phyloP scores from a whole-genome alignment of 1,140 invertebrate species.

The Drosophila quadrilineata region DNA sequence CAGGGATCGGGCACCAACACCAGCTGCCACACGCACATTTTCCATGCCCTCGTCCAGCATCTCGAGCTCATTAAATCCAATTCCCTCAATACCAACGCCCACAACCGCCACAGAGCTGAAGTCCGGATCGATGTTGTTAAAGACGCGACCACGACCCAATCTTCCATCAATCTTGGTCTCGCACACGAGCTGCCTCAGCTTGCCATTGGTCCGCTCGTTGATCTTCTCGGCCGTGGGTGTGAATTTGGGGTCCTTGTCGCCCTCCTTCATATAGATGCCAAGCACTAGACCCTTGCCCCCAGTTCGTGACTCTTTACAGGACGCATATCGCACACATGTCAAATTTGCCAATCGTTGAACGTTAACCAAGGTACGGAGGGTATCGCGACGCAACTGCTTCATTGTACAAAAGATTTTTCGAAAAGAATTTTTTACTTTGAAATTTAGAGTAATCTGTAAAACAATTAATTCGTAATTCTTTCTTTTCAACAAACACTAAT shows the following conservation, averaged over 20 bases:
- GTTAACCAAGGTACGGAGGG: not conserved
- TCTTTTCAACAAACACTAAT: no score
- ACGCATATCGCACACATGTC: not conserved
- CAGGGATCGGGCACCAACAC: constrained; percentile 83
- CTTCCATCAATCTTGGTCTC: constrained; percentile 56
- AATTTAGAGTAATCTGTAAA: no score
- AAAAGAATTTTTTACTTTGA: not conserved
- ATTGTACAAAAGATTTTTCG: constrained; percentile 10
- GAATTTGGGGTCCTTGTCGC: constrained; percentile 58
- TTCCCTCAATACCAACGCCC: constrained; percentile 85
- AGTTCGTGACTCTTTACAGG: constrained; percentile 3
- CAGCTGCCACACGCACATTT: constrained; percentile 81
- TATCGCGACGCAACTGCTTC: constrained; percentile 25
- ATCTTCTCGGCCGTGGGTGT: constrained; percentile 60
- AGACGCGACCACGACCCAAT: constrained; percentile 83
- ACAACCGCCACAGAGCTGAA: constrained; percentile 86
- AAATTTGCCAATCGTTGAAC: not conserved
- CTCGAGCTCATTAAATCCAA: constrained; percentile 85
- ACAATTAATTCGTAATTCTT: no score
- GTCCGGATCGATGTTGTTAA: constrained; percentile 84
- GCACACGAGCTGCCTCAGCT: constrained; percentile 59
- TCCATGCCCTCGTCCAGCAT: constrained; percentile 86
- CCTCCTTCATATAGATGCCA: constrained; percentile 72
- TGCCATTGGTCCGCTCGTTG: constrained; percentile 57
- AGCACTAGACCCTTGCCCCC: constrained; percentile 60